phyloP scores from a whole-genome alignment of 2,888 invertebrate species.

The Acronicta psi region DNA sequence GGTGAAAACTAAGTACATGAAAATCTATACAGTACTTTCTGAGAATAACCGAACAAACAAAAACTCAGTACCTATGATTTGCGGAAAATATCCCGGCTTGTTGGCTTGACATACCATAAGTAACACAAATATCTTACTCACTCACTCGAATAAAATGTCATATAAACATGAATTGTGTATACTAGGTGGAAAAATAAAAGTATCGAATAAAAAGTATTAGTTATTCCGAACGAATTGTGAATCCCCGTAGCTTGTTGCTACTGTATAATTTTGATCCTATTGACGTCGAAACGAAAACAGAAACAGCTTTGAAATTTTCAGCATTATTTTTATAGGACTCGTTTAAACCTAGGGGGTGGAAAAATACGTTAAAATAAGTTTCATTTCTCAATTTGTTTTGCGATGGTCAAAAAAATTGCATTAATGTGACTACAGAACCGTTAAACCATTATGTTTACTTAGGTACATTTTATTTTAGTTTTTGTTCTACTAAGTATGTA shows the following conservation, averaged over 20 bases:
- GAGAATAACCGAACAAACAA: too few relatives aligned
- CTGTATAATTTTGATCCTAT: constrained; percentile 46
- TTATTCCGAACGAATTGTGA: constrained; percentile 19
- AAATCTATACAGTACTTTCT: too few relatives aligned
- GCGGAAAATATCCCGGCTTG: too few relatives aligned
- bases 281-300: constrained; percentile 19
- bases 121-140: neutral
- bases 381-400: neutral
- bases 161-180: neutral
- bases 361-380: neutral
- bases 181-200: constrained; percentile 24
- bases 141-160: neutral
- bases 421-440: neutral
- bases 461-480: too few relatives aligned
- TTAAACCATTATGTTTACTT: neutral
- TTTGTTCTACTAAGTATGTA: too few relatives aligned
- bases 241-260: constrained; percentile 22
- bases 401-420: neutral
- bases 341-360: neutral
- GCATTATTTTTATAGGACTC: constrained; percentile 13
- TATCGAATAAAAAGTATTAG: constrained; percentile 24
- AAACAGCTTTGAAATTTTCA: constrained; percentile 13
- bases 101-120: too few relatives aligned
- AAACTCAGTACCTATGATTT: too few relatives aligned
- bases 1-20: too few relatives aligned